phyloP scores from a whole-genome alignment of 2,797 vertebrate species.

The Onychomys leucogaster region DNA sequence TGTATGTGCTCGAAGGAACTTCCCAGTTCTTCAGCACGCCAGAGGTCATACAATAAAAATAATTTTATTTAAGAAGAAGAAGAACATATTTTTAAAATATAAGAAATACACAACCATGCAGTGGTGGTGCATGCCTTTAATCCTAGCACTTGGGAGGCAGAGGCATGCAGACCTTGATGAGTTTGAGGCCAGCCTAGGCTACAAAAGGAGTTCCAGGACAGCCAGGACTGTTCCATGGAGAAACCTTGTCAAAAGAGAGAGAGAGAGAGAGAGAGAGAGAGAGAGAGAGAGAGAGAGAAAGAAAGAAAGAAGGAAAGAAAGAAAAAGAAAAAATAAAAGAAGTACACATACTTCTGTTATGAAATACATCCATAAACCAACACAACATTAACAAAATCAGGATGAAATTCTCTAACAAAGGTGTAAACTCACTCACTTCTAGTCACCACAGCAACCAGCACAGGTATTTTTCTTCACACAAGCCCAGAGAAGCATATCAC shows the following conservation, averaged over 20 bases:
- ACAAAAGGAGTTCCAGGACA: too few species aligned
- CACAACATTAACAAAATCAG: background rate
- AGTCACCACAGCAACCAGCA: background rate
- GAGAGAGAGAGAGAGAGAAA: too few species aligned
- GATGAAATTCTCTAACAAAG: background rate
- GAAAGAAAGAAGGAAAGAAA: too few species aligned
- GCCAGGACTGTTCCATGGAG: too few species aligned
- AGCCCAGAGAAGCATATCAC: background rate
- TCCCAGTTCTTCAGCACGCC: background rate
- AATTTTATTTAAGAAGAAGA: background rate
- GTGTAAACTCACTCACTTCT: background rate
- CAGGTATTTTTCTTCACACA: background rate
- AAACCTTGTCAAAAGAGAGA: too few species aligned
- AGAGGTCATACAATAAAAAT: background rate
- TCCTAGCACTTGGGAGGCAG: too few species aligned
- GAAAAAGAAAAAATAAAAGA: background rate
- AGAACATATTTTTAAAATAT: background rate
- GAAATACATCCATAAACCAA: background rate
- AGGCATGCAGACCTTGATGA: too few species aligned
- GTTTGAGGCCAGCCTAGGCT: too few species aligned
- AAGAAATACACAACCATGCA: background rate
- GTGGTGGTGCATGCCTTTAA: too few species aligned
- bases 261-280: too few species aligned
- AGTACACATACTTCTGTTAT: background rate
- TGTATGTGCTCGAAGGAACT: background rate